phyloP scores from a whole-genome alignment of 2,888 invertebrate genomes.

The Drosophila subsilvestris region DNA sequence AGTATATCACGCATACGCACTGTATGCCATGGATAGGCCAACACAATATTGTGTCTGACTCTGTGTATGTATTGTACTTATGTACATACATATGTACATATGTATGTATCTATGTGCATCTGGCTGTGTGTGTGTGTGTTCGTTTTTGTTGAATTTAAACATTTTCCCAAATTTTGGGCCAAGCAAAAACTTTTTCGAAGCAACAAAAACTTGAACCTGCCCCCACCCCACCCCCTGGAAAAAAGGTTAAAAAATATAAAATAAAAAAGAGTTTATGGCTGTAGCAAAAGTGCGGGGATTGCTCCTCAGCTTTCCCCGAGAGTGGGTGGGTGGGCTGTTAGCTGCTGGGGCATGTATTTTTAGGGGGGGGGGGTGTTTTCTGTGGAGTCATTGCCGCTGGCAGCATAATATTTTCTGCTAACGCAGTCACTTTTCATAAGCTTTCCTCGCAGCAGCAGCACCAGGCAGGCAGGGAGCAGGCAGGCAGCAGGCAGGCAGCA shows the following conservation, averaged over 20 bases:
- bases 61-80: slow-evolving; percentile 1
- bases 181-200: slow-evolving; percentile 75
- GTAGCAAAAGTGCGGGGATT: slow-evolving; percentile 31
- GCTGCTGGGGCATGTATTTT: slow-evolving; percentile 23
- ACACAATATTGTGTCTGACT: slow-evolving; percentile 29
- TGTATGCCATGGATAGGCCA: slow-evolving; percentile 59
- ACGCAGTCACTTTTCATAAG: slow-evolving; percentile 78
- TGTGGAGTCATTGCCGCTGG: slow-evolving; percentile 69
- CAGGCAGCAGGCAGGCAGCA: slow-evolving; percentile 5
- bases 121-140: slow-evolving; percentile 27
- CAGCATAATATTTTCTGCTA: slow-evolving; percentile 79
- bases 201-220: slow-evolving; percentile 56
- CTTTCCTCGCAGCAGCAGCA: slow-evolving; percentile 63
- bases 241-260: slow-evolving; percentile 23
- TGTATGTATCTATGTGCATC: neutral
- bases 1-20: slow-evolving; percentile 79
- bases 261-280: slow-evolving; percentile 75
- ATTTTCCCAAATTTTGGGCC: slow-evolving; percentile 69
- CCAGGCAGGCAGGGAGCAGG: too few relatives aligned
- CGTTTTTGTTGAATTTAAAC: slow-evolving; percentile 74
- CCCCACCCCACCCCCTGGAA: neutral
- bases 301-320: neutral
- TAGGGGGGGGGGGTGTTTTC: slow-evolving; percentile 28
- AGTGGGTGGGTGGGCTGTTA: slow-evolving; percentile 9
- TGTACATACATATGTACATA: neutral